Base-by-base conservation (phyloP, 2,888 invertebrate genomes). In the Conops quadrifasciatus region DNA sequence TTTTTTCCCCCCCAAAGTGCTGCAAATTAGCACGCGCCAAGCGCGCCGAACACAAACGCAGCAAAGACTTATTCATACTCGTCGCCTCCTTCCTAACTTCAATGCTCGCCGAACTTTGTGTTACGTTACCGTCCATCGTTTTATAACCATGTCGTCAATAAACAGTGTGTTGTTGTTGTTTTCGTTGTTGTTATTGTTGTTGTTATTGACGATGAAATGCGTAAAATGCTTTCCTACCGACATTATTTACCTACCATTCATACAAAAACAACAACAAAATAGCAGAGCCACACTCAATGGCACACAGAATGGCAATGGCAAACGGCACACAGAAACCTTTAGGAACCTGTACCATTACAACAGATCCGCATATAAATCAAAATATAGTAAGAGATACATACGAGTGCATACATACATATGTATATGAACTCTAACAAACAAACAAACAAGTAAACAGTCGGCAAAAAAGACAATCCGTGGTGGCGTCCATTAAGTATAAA, bases 21-120 rank as follows among this genome's bases (percentile, higher is more conserved):
- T 26, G 24, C 58, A 58, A 58, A 58, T 58, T 58, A 58, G 58
- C 58, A 58, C 26, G 28, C 58, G 58, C 58, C 58, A 24, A 36
- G 9, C 9, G 36, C 4, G 9, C 28, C 1, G 15, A 16, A 53
- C 19, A 19, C 49, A 49, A 58, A 21, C 21, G 26, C 28, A 24
- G 58, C 24, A 2, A 49, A 4, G n/a, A 19, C 16, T 11, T 19
- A 53, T 19, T n/a, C n/a, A 24, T 26, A 15, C 58, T 2, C 9
- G 58, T 15, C 4, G 24, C 24, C 26, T 4, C n/a, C 19, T 3
- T 21, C 58, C 15, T 16, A 26, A 2, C 24, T 58, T 58, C 58
- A 16, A 58, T 28, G 15, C 28, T 28, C 13, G 24, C 9, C 13
- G 4, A 15, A 26, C 11, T 16, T 28, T 58, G 28, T 16, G n/a